A percentile compares a stretch with the other conserved stretches of the same genome.
These are phyloP conservation scores for Lates japonicus DNA, from an alignment of 2,797 vertebrate species.

Conservation along the genomic window DNA sequence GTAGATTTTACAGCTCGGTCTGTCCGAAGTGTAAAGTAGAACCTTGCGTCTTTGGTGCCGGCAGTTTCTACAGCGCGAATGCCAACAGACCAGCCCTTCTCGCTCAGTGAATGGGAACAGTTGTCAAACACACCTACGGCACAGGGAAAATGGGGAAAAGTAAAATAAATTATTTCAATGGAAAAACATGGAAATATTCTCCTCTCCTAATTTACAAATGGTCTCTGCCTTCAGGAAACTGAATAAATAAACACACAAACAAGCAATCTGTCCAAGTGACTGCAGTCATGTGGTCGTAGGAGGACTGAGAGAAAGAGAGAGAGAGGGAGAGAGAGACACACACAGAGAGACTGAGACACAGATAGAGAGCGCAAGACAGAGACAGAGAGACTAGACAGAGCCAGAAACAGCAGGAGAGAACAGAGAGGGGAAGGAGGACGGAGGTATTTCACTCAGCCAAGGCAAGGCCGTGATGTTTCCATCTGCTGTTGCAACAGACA, in stretches of 20 bases:
- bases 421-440: conserved; percentile 62
- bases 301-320: neutral
- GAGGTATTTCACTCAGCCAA: conserved; percentile 80
- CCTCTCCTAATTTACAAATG: conserved; percentile 17
- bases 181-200: conserved; percentile 1
- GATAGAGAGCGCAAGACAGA: conserved; percentile 17
- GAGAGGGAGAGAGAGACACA: neutral
- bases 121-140: conserved; percentile 94
- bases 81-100: conserved; percentile 96
- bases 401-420: conserved; percentile 59
- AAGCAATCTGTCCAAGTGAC: conserved; percentile 26
- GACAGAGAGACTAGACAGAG: conserved; percentile 58
- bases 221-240: neutral
- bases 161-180: conserved; percentile 7
- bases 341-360: neutral
- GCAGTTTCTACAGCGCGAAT: conserved; percentile 87
- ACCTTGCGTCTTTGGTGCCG: conserved; percentile 90
- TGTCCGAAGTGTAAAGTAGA: conserved; percentile 95
- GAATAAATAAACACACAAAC: conserved; percentile 29
- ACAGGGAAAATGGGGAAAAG: conserved; percentile 13
- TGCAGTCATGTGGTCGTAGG: conserved; percentile 1
- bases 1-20: conserved; percentile 90
- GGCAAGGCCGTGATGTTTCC: conserved; percentile 78
- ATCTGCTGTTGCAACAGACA: conserved; percentile 82
- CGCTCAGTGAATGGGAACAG: conserved; percentile 91